Base-by-base conservation (phyloP, 2,797 vertebrate species). In the Falco naumanni region DNA sequence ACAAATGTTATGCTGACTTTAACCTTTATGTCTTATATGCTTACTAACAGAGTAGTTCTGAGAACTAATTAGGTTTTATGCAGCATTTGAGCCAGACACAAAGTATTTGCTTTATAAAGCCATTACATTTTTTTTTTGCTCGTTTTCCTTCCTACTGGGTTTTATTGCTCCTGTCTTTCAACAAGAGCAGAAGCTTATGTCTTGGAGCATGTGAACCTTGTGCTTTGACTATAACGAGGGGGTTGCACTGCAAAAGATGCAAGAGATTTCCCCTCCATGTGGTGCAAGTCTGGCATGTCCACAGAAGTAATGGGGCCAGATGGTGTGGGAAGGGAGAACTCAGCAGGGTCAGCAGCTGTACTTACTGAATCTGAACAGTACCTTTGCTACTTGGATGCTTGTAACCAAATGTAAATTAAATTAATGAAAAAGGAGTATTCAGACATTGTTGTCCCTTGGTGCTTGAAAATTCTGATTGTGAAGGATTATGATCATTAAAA, bases 401-500 rank as follows among this genome's bases (percentile, higher is more conserved):
- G 75, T 7, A 90, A 84, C 39, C 61, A 89, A 89, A 78, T 48
- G 65, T 89, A 96, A 96, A 96, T 95, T 95, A 84, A 93, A 92
- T 92, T 90, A 89, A 93, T 93, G 95, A 91, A 91, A 93, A 93
- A 28, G 0, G 0, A 59, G 63, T 69, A 63, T 89, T 80, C 57
- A 69, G 81, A 64, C 78, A 81, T 33, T 78, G 50, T 31, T 93
- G 61, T 95, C 90, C 63, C 72, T 90, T 82, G 89, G 29, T 86
- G 89, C 59, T 72, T 93, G 57, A 83, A 89, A 81, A 84, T 94
- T 95, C 69, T 93, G 82, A 82, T 72, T 89, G 59, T 91, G 91
- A 94, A 92, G 61, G 51, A 96, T 97, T 96, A 93, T 57, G 72
- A 89, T 91, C 72, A 86, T 96, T 97, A 96, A 95, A 94, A 41